Evolutionary conservation across 2,888 invertebrate genomes (phyloP).

Genomic region (Hypselothyrea guttata): DNA sequence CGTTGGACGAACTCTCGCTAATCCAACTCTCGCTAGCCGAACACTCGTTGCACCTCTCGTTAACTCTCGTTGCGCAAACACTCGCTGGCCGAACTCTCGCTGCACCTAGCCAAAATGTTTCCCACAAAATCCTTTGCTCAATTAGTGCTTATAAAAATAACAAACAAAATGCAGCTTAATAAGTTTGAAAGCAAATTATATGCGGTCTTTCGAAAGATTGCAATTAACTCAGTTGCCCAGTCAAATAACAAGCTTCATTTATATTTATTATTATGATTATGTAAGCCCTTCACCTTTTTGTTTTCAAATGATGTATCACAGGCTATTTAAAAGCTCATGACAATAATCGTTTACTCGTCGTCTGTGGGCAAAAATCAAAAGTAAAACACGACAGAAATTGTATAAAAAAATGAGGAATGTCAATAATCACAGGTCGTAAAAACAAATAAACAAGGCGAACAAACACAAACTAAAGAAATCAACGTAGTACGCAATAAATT

Average conservation of each 20-base stretch:
- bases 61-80: no score
- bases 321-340: constrained; percentile 28
- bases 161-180: constrained; percentile 15
- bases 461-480: constrained; percentile 11
- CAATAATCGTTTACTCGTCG: constrained; percentile 20
- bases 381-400: constrained; percentile 1
- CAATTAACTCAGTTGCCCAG: constrained; percentile 31
- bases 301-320: constrained; percentile 40
- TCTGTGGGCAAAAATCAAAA: background rate
- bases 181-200: constrained; percentile 29
- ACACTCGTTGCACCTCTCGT: no score
- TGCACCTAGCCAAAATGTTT: no score
- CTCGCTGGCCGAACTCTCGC: no score
- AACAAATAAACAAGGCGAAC: constrained; percentile 1
- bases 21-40: no score
- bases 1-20: no score
- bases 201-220: constrained; percentile 25
- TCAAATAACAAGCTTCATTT: constrained; percentile 17
- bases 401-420: constrained; percentile 8
- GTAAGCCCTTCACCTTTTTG: constrained; percentile 37
- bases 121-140: constrained; percentile 2
- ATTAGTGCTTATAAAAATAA: no score
- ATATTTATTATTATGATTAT: constrained; percentile 5
- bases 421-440: constrained; percentile 23
- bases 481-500: constrained; percentile 41